phyloP scores from a whole-genome alignment of 2,797 vertebrate genomes.

The Scleropages formosus region DNA sequence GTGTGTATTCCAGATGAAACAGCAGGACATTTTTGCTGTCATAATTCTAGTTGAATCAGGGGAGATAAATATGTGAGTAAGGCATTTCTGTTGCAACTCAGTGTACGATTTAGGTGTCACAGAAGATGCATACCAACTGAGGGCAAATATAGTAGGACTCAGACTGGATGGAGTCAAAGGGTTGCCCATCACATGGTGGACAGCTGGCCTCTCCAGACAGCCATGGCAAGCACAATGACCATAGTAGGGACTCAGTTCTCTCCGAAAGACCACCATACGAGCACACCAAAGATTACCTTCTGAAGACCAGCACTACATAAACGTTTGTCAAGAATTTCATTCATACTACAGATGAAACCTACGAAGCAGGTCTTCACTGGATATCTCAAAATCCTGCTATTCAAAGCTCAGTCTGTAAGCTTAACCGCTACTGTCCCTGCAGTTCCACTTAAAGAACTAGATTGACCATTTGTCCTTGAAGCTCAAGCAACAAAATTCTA shows the following conservation, averaged over 20 bases:
- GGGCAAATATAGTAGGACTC: no score
- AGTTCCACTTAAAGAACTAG: background rate
- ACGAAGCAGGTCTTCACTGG: background rate
- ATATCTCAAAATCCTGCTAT: background rate
- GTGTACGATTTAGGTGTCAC: no score
- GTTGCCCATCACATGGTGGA: no score
- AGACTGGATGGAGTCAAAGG: no score
- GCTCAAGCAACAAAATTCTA: background rate
- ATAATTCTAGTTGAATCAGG: no score
- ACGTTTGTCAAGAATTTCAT: background rate
- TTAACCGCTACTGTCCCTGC: background rate
- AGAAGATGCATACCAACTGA: no score
- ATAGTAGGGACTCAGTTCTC: background rate
- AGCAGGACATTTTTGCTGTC: background rate
- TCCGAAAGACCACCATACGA: background rate
- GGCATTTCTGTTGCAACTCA: no score
- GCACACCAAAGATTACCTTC: background rate
- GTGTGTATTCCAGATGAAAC: background rate
- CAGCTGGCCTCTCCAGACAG: no score
- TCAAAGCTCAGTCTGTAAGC: background rate
- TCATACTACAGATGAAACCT: background rate
- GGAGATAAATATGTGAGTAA: no score
- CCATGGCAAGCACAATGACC: no score
- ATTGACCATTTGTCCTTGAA: background rate
- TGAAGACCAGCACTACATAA: background rate